Evolutionary conservation across 2,888 invertebrate species (phyloP).

Genomic region (Polydesmus complanatus): DNA sequence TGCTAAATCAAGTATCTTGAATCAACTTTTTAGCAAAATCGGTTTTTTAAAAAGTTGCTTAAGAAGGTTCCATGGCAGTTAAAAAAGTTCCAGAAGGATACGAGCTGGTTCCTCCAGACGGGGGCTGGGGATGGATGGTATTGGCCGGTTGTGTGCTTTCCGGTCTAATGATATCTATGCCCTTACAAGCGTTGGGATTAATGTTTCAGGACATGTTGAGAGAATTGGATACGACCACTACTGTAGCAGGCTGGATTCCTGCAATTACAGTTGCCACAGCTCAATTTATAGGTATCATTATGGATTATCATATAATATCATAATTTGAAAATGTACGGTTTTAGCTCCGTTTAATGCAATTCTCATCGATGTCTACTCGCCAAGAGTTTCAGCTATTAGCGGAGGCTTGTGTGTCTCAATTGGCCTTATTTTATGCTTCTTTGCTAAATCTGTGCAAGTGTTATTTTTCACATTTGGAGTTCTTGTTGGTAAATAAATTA

Average conservation of each 20-base stretch:
- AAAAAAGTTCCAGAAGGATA: not conserved
- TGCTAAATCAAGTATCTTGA: no score
- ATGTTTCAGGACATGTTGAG: conserved; percentile 22
- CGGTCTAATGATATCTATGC: conserved; percentile 23
- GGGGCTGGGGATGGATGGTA: conserved; percentile 28
- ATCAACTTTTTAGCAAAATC: no score
- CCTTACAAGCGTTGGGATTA: conserved; percentile 24
- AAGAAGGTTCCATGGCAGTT: not conserved
- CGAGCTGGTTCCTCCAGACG: conserved; percentile 21
- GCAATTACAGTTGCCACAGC: not conserved
- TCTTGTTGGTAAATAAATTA: not conserved
- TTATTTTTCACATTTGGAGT: not conserved
- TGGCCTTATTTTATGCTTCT: not conserved
- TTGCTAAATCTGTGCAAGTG: not conserved
- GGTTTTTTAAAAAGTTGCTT: no score
- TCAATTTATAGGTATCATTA: not conserved
- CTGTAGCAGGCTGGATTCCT: conserved; percentile 32
- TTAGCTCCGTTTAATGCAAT: not conserved
- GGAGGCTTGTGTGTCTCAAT: not conserved
- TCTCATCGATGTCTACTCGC: not conserved
- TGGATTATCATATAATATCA: not conserved
- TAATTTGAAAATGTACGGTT: not conserved
- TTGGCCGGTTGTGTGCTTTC: conserved; percentile 23
- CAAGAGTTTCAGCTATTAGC: not conserved
- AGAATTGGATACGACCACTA: conserved; percentile 20